Evolutionary conservation across 1,140 invertebrate species (phyloP), one percentile per base, ranked within the genome.

Genomic region (Archivesica marissinica): DNA sequence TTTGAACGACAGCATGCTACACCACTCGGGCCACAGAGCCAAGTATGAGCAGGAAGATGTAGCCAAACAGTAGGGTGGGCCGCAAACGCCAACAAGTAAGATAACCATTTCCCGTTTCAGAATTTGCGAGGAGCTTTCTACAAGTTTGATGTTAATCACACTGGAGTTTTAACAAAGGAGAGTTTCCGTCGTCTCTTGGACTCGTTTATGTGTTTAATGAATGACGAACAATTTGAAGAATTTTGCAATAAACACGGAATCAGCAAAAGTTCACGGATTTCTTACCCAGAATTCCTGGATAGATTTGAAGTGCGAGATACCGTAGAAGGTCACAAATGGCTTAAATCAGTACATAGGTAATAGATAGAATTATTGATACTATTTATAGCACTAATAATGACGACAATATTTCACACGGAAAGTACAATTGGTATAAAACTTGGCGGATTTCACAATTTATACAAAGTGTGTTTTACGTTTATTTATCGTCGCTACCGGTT

Each of bases 91-190:
- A n/a, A n/a, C n/a, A n/a, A n/a, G n/a, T n/a, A n/a, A n/a, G n/a
- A n/a, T n/a, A n/a, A n/a, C n/a, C n/a, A 1, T 76, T 77, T 74
- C 75, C 64, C 30, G 59, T 88, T 88, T 30, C 86, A 93, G 92
- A 90, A 91, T 86, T 80, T 93, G 28, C 82, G 91, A 52, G 89
- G 87, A 39, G 93, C 92, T 28, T 93, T 93, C 85, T 92, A 93
- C 83, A 93, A 93, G 76, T 93, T 93, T 89, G 92, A 93, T 88
- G 92, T 91, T 33, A 86, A 92, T 82, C 92, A 93, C 75, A 90
- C 83, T 56, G 93, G 93, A 23, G 56, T 84, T 50, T 64, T 93
- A 47, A 91, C 85, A 23, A 93, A 91, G 83, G 72, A 78, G 0
- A 92, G 91, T 81, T 93, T 93, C 81, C 85, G 92, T 2, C 83